Evolutionary conservation across 2,888 invertebrate species (phyloP).

Genomic region (Aphodius sticticus): DNA sequence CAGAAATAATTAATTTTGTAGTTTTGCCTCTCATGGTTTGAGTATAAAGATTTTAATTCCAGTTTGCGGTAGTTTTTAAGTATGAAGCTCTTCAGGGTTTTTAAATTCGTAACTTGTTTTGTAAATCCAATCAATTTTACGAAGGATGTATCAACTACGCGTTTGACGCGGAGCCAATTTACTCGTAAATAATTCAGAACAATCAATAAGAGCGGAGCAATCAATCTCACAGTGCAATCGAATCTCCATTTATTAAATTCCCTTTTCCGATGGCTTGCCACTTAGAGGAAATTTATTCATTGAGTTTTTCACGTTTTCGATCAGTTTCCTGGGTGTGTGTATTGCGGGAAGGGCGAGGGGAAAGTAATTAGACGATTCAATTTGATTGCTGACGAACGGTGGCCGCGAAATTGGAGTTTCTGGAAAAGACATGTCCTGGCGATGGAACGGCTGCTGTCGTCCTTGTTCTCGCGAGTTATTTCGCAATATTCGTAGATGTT

Average conservation of each 20-base stretch:
- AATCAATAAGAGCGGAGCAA: neutral
- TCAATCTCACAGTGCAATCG: neutral
- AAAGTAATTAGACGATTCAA: neutral
- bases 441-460: neutral
- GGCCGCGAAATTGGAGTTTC: neutral
- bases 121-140: neutral
- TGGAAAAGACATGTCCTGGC: neutral
- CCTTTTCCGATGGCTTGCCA: neutral
- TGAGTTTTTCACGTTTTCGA: neutral
- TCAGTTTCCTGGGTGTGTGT: neutral
- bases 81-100: neutral
- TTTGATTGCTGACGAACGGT: neutral
- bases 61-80: neutral
- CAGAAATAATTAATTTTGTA: neutral
- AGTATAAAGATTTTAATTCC: neutral
- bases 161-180: neutral
- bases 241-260: neutral
- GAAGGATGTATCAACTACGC: neutral
- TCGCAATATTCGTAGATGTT: neutral
- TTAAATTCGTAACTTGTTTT: neutral
- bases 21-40: neutral
- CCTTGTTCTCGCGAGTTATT: neutral
- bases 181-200: conserved; percentile 4
- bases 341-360: neutral
- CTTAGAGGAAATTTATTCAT: neutral